Base-by-base conservation (phyloP, 2,888 invertebrate genomes). In the Dicycla oo region DNA sequence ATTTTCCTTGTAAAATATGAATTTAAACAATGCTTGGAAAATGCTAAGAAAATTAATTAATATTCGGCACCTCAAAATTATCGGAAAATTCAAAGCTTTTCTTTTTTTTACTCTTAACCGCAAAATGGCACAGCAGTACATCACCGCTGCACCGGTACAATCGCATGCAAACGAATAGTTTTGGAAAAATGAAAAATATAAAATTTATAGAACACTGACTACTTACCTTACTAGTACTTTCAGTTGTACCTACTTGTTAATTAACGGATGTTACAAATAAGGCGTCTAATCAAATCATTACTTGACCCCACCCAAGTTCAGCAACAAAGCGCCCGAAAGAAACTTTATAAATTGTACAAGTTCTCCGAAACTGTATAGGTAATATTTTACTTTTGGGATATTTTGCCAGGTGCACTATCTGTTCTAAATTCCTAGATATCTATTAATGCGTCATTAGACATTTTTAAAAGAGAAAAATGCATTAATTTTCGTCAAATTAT, bases 251-350 rank as follows among this genome's bases (percentile, higher is more conserved):
- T 54, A 54, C 8, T 62, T 4, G 5, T 30, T 72, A 47, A 75
- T 74, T 63, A 34, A 15, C 18, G 11, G 49, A 54, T 54, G 43
- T 60, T 64, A 71, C 47, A 51, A 75, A 69, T 57, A 67, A 30
- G 30, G 56, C 20, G 30, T 63, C 53, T 67, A 67, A 61, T 72
- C 58, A 64, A 69, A 74, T 70, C 8, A 61, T 60, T 53, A 61
- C 43, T 82, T 82, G 81, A 75, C 87, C 87, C 78, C 83, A 80
- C 80, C 80, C 85, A 76, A 69, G 69, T 82, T 78, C 26, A 63
- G 18, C 26, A 60, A 51, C 65, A 68, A 75, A 65, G 74, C 64
- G 38, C 26, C 45, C 38, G 38, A 66, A 68, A 70, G 38, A 56
- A 74, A 71, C 63, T 75, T 65, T 56, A 47, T 45, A 74, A 75